Conservation (phyloP, 2,888 invertebrate genomes). For the Netelia melanura region DNA sequence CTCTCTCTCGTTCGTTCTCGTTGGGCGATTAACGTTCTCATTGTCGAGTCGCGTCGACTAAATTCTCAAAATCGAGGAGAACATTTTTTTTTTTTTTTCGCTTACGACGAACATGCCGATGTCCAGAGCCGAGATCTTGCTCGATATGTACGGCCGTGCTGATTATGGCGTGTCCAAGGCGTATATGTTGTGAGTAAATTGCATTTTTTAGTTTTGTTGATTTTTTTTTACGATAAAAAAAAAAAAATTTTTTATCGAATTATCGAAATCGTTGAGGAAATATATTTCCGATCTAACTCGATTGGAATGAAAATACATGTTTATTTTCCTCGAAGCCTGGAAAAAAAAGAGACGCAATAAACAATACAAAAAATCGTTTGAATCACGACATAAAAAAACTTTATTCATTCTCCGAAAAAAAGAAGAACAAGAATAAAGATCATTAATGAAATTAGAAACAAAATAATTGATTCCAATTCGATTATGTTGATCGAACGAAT, state of each 20-base stretch:
- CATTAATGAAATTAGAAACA: no score
- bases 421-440: no score
- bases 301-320: no score
- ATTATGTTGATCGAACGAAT: no score
- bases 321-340: background rate
- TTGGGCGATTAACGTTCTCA: constrained; percentile 54
- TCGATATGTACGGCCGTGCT: constrained; percentile 77
- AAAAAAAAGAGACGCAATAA: background rate
- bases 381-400: background rate
- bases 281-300: no score
- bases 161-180: constrained; percentile 75
- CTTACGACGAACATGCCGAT: constrained; percentile 71
- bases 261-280: no score
- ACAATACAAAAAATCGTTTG: background rate
- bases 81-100: no score
- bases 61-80: no score
- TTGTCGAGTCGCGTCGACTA: constrained; percentile 6
- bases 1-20: background rate
- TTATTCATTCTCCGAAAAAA: no score
- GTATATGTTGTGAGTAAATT: constrained; percentile 76
- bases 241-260: background rate
- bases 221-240: background rate
- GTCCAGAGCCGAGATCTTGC: constrained; percentile 74
- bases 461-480: no score
- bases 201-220: background rate